Evolutionary conservation across 2,888 invertebrate species (phyloP).

Genomic region (Rhagonycha lutea): DNA sequence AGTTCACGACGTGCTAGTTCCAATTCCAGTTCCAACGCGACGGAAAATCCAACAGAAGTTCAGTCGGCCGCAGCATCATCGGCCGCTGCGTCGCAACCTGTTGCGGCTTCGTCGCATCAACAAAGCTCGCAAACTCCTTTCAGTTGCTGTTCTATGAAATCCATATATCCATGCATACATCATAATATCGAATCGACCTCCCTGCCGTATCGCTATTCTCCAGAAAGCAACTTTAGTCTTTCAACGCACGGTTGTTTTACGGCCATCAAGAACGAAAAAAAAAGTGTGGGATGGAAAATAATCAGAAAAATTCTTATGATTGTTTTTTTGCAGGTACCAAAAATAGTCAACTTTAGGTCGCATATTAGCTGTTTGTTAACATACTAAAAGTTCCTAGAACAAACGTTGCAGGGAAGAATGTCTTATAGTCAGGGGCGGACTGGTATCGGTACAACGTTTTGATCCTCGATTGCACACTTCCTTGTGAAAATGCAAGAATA

Average conservation of each 20-base stretch:
- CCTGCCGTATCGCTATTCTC: slow-evolving; percentile 61
- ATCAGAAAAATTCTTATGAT: slow-evolving; percentile 44
- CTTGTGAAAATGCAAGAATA: too few relatives aligned
- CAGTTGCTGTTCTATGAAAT: slow-evolving; percentile 64
- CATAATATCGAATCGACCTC: slow-evolving; percentile 60
- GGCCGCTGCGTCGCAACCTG: too few relatives aligned
- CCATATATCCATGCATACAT: slow-evolving; percentile 63
- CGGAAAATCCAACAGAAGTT: not conserved
- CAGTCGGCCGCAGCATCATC: too few relatives aligned
- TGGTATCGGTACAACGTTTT: too few relatives aligned
- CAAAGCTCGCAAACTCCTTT: slow-evolving; percentile 63
- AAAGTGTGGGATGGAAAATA: slow-evolving; percentile 46
- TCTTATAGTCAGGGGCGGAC: too few relatives aligned
- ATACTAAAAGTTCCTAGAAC: not conserved
- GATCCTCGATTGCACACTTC: not conserved
- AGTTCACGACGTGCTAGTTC: not conserved
- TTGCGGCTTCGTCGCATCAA: not conserved
- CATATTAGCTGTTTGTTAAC: not conserved
- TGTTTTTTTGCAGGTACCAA: slow-evolving; percentile 42
- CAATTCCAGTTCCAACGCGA: not conserved
- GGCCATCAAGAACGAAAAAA: slow-evolving; percentile 43
- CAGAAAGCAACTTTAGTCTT: slow-evolving; percentile 52
- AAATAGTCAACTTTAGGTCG: not conserved
- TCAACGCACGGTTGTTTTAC: slow-evolving; percentile 49
- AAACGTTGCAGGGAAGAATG: not conserved